Conservation (phyloP, 2,888 invertebrate species). For the Drosophila mimetica region DNA sequence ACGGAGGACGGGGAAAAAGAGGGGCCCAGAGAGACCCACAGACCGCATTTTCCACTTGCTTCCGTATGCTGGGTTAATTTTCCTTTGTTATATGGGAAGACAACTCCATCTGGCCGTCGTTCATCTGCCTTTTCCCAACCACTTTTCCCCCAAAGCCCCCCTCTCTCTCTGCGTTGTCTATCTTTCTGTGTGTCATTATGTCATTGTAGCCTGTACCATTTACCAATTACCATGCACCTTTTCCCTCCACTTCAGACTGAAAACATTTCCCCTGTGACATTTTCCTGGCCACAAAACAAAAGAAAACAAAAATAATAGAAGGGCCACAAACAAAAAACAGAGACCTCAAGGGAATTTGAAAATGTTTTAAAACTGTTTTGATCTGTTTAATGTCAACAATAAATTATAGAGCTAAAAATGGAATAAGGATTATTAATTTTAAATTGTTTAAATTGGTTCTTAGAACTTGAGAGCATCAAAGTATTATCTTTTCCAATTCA, state of each 20-base stretch:
- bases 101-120: conserved; percentile 31
- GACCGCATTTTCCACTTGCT: conserved; percentile 43
- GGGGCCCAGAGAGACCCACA: conserved; percentile 31
- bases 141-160: conserved; percentile 1
- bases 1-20: not conserved
- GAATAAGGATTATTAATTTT: too few relatives aligned
- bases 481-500: not conserved
- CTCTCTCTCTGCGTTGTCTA: not conserved
- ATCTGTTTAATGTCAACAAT: not conserved
- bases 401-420: too few relatives aligned
- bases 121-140: conserved; percentile 24
- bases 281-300: conserved; percentile 7
- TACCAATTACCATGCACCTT: conserved; percentile 4
- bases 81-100: conserved; percentile 35
- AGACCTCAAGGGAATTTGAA: not conserved
- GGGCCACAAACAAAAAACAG: not conserved
- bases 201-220: conserved; percentile 13
- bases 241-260: conserved; percentile 1
- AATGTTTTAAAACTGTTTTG: not conserved
- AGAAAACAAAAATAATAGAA: conserved; percentile 4
- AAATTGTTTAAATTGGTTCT: too few relatives aligned
- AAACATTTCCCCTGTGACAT: conserved; percentile 26
- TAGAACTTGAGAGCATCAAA: too few relatives aligned
- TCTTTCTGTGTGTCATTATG: conserved; percentile 36
- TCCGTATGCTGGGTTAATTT: conserved; percentile 39